Evolutionary conservation across 2,888 invertebrate genomes (phyloP).

Genomic region (Cantharis flavilabris): DNA sequence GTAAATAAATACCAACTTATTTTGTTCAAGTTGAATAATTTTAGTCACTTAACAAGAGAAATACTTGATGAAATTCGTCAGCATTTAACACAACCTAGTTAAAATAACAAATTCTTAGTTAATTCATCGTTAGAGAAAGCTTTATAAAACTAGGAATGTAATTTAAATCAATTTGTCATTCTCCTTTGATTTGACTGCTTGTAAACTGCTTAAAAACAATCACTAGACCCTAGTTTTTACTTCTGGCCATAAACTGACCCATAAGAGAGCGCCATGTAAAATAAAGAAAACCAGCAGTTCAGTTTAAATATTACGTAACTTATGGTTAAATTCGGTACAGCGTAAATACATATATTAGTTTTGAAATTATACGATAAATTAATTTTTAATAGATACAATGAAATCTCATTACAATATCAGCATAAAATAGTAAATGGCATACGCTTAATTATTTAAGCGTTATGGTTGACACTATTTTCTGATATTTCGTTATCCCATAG

Average conservation of each 20-base stretch:
- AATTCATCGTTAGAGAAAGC: neutral
- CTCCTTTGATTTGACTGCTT: neutral
- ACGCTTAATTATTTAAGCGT: constrained; percentile 16
- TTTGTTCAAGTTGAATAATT: neutral
- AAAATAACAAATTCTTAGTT: neutral
- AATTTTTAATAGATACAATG: neutral
- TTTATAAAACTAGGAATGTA: neutral
- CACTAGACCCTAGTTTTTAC: too few relatives aligned
- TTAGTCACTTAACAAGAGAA: neutral
- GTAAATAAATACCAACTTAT: neutral
- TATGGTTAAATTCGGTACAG: neutral
- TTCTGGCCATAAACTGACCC: too few relatives aligned
- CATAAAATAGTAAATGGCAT: constrained; percentile 1
- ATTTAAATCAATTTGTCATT: neutral
- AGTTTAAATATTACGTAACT: too few relatives aligned
- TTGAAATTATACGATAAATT: neutral
- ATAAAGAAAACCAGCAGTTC: too few relatives aligned
- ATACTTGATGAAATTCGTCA: neutral
- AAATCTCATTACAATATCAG: neutral
- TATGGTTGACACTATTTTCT: constrained; percentile 13
- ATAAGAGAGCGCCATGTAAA: too few relatives aligned
- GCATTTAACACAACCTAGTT: neutral
- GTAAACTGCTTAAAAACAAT: too few relatives aligned
- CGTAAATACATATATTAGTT: neutral
- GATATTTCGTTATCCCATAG: constrained; percentile 19